These are phyloP conservation scores for Lytechinus pictus DNA, from an alignment of 35 echinoderm and acorn worm species.

Conservation along the genomic window DNA sequence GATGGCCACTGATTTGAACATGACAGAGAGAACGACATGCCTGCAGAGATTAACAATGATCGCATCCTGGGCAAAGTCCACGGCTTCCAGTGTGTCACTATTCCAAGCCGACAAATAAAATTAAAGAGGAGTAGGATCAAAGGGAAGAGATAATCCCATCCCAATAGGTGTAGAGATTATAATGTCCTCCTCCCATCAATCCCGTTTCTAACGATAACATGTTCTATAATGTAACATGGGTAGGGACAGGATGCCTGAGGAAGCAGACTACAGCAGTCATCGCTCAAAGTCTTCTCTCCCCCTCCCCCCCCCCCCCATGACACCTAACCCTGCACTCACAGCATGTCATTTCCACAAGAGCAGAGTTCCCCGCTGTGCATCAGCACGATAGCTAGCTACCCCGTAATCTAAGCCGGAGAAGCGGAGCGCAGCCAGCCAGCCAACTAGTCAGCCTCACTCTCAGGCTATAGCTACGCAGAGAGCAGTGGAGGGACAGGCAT, in stretches of 20 bases:
- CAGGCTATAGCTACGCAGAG: not conserved
- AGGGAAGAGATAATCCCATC: not conserved
- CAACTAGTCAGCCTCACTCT: not conserved
- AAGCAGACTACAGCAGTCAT: not conserved
- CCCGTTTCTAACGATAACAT: not conserved
- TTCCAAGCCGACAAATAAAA: not conserved
- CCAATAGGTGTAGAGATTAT: not conserved
- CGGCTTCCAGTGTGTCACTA: not conserved
- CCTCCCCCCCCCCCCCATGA: slow-evolving; percentile 9
- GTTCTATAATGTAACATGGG: not conserved
- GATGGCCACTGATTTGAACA: slow-evolving; percentile 8
- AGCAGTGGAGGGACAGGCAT: not conserved
- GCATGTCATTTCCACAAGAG: slow-evolving; percentile 64
- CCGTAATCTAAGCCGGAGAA: slow-evolving; percentile 42
- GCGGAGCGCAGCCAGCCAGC: not conserved
- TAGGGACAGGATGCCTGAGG: not conserved
- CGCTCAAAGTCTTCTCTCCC: not conserved
- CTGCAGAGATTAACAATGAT: not conserved
- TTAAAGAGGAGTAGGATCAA: not conserved
- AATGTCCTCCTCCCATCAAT: not conserved
- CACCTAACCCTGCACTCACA: slow-evolving; percentile 47
- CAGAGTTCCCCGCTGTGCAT: slow-evolving; percentile 37
- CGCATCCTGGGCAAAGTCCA: not conserved
- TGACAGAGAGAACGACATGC: not conserved
- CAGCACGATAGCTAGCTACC: slow-evolving; percentile 43